Conservation (phyloP, 92 coral and sea anemone species). For the Epizoanthus illoricatus region DNA sequence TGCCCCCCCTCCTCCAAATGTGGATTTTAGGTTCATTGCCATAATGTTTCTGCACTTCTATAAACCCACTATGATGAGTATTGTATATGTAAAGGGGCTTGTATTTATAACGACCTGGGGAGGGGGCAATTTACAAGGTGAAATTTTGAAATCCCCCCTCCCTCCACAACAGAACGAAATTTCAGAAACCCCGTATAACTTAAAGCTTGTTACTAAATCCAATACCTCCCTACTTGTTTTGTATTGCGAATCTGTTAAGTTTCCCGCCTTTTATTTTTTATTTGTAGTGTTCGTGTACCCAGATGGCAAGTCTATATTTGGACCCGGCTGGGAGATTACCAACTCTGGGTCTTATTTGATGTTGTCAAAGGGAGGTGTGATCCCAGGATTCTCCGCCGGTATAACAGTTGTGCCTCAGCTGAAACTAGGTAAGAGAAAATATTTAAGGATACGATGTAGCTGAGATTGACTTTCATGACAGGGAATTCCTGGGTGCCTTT, state of each 20-base stretch:
- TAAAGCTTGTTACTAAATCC: background rate
- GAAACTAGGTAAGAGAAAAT: constrained; percentile 70
- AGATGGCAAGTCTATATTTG: constrained; percentile 84
- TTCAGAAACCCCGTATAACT: too few species aligned
- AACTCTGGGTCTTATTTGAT: constrained; percentile 72
- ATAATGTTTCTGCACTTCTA: too few species aligned
- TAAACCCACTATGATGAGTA: too few species aligned
- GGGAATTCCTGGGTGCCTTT: background rate
- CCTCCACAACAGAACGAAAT: too few species aligned
- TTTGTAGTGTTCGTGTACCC: constrained; percentile 81
- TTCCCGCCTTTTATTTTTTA: background rate
- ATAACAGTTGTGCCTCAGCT: constrained; percentile 80
- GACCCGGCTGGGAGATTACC: constrained; percentile 93
- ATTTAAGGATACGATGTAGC: too few species aligned
- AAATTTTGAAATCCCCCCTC: too few species aligned
- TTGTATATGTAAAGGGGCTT: too few species aligned
- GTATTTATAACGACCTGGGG: too few species aligned
- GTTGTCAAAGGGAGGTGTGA: constrained; percentile 76
- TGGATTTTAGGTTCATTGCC: too few species aligned
- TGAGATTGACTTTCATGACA: background rate
- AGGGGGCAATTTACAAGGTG: too few species aligned
- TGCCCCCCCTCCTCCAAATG: too few species aligned
- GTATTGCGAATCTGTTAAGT: background rate
- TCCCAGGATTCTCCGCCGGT: constrained; percentile 96
- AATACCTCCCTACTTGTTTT: background rate